phyloP scores from a whole-genome alignment of 1,140 invertebrate species.

The Hycleus cichorii region DNA sequence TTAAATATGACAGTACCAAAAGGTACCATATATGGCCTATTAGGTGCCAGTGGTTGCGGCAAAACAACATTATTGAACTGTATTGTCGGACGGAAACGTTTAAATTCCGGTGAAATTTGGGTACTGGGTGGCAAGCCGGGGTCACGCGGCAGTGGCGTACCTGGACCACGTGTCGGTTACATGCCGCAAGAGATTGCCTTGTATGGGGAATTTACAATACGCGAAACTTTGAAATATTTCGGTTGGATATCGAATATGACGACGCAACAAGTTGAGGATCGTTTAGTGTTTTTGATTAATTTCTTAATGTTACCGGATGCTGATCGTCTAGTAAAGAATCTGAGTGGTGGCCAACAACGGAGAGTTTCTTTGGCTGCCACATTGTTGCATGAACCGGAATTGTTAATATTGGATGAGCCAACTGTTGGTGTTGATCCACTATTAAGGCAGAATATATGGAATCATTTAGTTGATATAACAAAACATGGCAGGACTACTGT shows the following conservation, averaged over 20 bases:
- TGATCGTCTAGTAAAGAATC: conserved; percentile 64
- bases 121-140: conserved; percentile 74
- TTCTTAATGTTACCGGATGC: conserved; percentile 64
- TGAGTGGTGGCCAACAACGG: conserved; percentile 87
- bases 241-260: conserved; percentile 81
- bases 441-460: conserved; percentile 89
- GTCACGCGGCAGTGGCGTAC: conserved; percentile 62
- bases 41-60: conserved; percentile 78
- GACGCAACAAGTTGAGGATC: conserved; percentile 61
- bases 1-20: conserved; percentile 87
- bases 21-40: conserved; percentile 81
- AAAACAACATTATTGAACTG: conserved; percentile 82
- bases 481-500: conserved; percentile 82
- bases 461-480: conserved; percentile 84
- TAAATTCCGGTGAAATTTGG: conserved; percentile 68
- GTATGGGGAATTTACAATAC: conserved; percentile 84
- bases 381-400: conserved; percentile 79
- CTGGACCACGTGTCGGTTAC: conserved; percentile 72
- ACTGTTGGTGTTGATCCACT: conserved; percentile 94
- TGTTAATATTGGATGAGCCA: conserved; percentile 89
- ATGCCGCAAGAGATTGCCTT: conserved; percentile 72
- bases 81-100: conserved; percentile 67
- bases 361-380: conserved; percentile 83
- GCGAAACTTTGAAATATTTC: conserved; percentile 87
- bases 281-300: conserved; percentile 74